These are phyloP conservation scores for Pachypanchax playfairii DNA, from an alignment of 2,113 vertebrate genomes.

Conservation along the genomic window DNA sequence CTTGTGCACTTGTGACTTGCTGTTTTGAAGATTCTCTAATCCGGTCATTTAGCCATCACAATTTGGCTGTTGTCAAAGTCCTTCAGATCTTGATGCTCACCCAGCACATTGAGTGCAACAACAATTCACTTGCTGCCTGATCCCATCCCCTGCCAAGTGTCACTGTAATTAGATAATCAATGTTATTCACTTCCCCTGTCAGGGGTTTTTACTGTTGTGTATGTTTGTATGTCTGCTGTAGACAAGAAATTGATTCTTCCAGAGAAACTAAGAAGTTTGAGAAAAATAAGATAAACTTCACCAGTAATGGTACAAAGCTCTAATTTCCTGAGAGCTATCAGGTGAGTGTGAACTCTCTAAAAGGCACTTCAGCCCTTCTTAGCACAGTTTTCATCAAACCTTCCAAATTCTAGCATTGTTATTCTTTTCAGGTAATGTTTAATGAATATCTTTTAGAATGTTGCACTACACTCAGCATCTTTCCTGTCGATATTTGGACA, in stretches of 20 bases:
- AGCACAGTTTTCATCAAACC: slow-evolving; percentile 8
- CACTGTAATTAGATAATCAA: slow-evolving; percentile 13
- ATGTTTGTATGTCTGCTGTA: slow-evolving; percentile 11
- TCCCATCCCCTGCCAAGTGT: not conserved
- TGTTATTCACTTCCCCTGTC: slow-evolving; percentile 1
- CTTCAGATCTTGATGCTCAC: not conserved
- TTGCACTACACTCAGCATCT: not conserved
- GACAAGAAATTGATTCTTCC: slow-evolving; percentile 19
- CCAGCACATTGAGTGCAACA: not conserved
- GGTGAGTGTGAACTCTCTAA: slow-evolving; percentile 21
- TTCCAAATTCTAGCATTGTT: not conserved
- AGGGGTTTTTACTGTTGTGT: not conserved
- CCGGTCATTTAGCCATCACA: not conserved
- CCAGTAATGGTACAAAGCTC: slow-evolving; percentile 9
- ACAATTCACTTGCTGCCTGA: not conserved
- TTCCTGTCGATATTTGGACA: too few relatives aligned
- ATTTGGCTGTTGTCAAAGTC: not conserved
- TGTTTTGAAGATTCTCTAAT: not conserved
- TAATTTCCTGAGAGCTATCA: slow-evolving; percentile 26
- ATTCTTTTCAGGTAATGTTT: not conserved
- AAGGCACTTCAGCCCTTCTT: not conserved
- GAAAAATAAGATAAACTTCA: slow-evolving; percentile 21
- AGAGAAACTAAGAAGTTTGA: slow-evolving; percentile 12
- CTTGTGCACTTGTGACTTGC: not conserved
- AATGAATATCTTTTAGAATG: slow-evolving; percentile 1